A percentile compares a stretch with the other conserved stretches of the same genome.
Evolutionary conservation across 2,888 invertebrate genomes (phyloP).

Genomic region (Caenorhabditis angaria): DNA sequence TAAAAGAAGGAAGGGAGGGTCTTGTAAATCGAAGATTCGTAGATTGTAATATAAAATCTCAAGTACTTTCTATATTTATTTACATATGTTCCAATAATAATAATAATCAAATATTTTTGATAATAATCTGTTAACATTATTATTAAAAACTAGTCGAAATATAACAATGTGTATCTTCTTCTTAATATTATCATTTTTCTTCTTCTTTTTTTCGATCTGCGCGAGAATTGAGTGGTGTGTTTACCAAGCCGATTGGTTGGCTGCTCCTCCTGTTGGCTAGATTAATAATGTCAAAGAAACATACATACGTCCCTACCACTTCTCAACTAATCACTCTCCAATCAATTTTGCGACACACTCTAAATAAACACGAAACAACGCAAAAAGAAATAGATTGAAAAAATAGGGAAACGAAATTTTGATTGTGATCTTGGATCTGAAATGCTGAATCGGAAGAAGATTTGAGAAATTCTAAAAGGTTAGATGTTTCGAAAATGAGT

Average conservation of each 20-base stretch:
- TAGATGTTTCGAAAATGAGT: no score
- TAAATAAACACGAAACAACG: constrained; percentile 7
- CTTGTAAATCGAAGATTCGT: no score
- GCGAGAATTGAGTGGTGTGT: constrained; percentile 20
- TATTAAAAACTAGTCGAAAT: neutral
- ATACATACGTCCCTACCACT: constrained; percentile 8
- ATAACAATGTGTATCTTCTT: neutral
- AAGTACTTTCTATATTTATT: neutral
- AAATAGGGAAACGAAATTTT: neutral
- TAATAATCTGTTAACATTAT: neutral
- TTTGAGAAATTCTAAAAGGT: no score
- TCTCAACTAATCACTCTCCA: constrained; percentile 6
- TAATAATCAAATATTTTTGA: neutral
- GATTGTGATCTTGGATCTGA: no score
- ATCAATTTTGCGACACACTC: constrained; percentile 13
- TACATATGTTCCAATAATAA: neutral
- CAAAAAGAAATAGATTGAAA: neutral
- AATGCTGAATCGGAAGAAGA: no score
- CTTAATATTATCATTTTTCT: neutral
- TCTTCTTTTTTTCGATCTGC: neutral
- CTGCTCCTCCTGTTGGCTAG: constrained; percentile 12
- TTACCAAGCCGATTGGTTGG: constrained; percentile 41
- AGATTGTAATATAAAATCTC: no score
- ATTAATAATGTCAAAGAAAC: constrained; percentile 38
- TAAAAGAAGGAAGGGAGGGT: no score